A percentile compares a stretch with the other conserved stretches of the same genome.
These are phyloP conservation scores for Philonicus albiceps DNA, from an alignment of 2,888 invertebrate species.

Conservation along the genomic window DNA sequence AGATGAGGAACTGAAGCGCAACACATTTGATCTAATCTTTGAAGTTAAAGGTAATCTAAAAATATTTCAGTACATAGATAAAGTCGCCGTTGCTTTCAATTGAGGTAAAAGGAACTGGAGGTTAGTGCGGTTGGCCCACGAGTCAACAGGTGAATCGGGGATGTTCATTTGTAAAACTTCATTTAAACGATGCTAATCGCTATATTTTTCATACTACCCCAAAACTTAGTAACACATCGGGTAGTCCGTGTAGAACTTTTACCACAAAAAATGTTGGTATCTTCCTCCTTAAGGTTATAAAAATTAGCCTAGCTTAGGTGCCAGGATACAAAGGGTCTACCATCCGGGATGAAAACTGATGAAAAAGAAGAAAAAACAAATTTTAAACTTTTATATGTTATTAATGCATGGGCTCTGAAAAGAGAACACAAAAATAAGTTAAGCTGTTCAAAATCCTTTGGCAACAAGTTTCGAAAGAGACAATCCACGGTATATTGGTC, in stretches of 20 bases:
- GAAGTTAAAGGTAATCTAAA: neutral
- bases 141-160: neutral
- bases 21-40: neutral
- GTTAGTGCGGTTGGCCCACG: neutral
- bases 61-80: neutral
- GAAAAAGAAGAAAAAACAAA: neutral
- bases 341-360: neutral
- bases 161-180: no score
- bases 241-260: neutral
- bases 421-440: neutral
- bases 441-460: neutral
- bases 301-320: neutral
- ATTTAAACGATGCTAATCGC: no score
- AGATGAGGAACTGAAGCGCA: neutral
- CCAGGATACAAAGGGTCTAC: neutral
- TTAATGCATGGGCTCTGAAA: neutral
- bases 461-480: neutral
- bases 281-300: neutral
- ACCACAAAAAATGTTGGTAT: neutral
- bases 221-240: neutral
- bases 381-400: neutral
- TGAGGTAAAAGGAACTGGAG: neutral
- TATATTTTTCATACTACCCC: no score
- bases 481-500: neutral
- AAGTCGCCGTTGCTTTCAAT: neutral